Conservation (phyloP, 2,113 vertebrate genomes). For the Marcusenius ussheri region DNA sequence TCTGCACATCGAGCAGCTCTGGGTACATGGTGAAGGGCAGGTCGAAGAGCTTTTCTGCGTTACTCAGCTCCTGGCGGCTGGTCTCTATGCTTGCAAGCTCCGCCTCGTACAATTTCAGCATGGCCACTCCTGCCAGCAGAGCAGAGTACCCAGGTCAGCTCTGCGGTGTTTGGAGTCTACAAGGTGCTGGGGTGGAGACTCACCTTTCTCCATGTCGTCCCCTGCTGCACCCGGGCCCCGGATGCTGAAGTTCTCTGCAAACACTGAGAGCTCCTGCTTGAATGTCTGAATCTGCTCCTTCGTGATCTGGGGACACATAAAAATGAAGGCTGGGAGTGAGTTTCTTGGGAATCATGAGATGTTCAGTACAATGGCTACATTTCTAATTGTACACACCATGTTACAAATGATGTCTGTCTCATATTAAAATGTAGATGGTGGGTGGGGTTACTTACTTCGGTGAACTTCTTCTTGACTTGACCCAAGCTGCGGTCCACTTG, state of each 20-base stretch:
- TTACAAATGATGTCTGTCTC: neutral
- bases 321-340: neutral
- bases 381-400: neutral
- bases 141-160: neutral
- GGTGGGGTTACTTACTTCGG: conserved; percentile 56
- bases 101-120: conserved; percentile 64
- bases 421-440: neutral
- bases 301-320: conserved; percentile 61
- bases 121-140: conserved; percentile 60
- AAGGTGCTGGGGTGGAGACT: neutral
- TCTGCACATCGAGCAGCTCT: conserved; percentile 68
- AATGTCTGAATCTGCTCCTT: conserved; percentile 63
- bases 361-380: neutral
- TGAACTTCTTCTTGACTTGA: conserved; percentile 75
- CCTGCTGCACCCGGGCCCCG: conserved; percentile 82
- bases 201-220: conserved; percentile 83
- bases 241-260: conserved; percentile 64
- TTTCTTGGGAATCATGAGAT: neutral
- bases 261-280: conserved; percentile 58
- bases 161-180: neutral
- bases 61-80: conserved; percentile 61
- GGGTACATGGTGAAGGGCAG: conserved; percentile 71
- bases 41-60: conserved; percentile 81
- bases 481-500: conserved; percentile 65
- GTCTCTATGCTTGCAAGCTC: conserved; percentile 66